phyloP scores from a whole-genome alignment of 2,797 vertebrate species.

The Acropternis orthonyx region DNA sequence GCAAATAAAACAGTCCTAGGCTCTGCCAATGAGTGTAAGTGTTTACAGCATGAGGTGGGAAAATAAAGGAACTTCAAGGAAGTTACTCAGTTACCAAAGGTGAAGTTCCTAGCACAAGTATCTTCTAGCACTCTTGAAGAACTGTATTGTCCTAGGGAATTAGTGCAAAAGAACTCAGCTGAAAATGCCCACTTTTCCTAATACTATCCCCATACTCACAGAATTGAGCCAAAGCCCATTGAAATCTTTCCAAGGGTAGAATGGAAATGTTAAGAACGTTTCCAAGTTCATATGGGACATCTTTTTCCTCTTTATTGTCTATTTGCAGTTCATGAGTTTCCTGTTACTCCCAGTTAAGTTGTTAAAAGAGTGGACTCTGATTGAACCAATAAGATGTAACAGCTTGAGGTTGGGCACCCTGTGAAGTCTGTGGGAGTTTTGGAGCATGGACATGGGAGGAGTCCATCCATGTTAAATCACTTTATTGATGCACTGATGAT shows the following conservation, averaged over 20 bases:
- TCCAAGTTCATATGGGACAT: not conserved
- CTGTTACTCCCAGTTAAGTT: not conserved
- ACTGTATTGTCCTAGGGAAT: not conserved
- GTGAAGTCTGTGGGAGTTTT: not conserved
- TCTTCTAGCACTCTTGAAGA: not conserved
- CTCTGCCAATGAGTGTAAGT: not conserved
- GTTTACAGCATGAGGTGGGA: not conserved
- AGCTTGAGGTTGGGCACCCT: not conserved
- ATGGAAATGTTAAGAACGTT: not conserved
- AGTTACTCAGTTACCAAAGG: not conserved
- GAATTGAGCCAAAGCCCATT: not conserved
- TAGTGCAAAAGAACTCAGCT: not conserved
- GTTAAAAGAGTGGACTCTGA: not conserved
- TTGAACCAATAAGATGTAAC: not conserved
- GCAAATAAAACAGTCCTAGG: not conserved
- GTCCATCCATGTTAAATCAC: not conserved
- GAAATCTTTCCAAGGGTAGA: not conserved
- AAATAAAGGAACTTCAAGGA: not conserved
- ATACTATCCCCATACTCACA: not conserved
- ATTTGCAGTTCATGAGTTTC: not conserved
- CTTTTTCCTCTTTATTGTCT: not conserved
- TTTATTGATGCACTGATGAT: not conserved
- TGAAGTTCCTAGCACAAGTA: not conserved
- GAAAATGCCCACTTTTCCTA: not conserved
- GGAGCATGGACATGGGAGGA: not conserved